Conservation (phyloP, 1,140 invertebrate species). For the Listronotus bonariensis region DNA sequence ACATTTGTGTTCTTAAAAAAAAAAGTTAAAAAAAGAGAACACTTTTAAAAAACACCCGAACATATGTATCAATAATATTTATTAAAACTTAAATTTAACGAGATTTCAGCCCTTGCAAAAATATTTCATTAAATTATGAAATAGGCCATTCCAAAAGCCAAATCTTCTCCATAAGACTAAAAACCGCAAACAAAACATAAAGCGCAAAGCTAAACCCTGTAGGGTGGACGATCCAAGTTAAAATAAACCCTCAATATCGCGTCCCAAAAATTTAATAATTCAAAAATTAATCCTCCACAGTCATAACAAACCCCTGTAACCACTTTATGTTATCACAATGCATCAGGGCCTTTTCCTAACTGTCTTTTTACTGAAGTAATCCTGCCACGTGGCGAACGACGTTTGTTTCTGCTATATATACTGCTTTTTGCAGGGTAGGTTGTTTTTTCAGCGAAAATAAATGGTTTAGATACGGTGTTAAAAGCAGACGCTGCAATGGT, state of each 20-base stretch:
- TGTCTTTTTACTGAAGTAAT: slow-evolving; percentile 48
- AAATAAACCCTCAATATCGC: slow-evolving; percentile 15
- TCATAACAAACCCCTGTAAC: slow-evolving; percentile 51
- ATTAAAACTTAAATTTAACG: no score
- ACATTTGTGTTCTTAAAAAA: no score
- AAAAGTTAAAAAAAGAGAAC: no score
- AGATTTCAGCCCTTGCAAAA: no score
- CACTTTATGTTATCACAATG: slow-evolving; percentile 51
- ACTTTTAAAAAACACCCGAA: no score
- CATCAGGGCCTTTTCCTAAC: slow-evolving; percentile 44
- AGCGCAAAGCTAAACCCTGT: background rate
- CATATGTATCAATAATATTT: no score
- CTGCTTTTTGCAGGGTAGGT: background rate
- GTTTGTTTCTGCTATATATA: slow-evolving; percentile 8
- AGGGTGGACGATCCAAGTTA: slow-evolving; percentile 1
- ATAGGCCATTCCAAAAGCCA: no score
- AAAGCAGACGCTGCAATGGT: no score
- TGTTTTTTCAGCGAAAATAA: no score
- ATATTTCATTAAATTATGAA: no score
- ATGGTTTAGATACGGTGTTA: no score
- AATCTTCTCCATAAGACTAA: background rate
- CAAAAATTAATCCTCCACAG: slow-evolving; percentile 51
- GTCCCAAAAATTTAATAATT: slow-evolving; percentile 48
- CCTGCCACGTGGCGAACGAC: slow-evolving; percentile 44
- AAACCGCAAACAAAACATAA: slow-evolving; percentile 23